Base-by-base conservation (phyloP, 2,797 vertebrate species). In the Microctenopoma lineatum region DNA sequence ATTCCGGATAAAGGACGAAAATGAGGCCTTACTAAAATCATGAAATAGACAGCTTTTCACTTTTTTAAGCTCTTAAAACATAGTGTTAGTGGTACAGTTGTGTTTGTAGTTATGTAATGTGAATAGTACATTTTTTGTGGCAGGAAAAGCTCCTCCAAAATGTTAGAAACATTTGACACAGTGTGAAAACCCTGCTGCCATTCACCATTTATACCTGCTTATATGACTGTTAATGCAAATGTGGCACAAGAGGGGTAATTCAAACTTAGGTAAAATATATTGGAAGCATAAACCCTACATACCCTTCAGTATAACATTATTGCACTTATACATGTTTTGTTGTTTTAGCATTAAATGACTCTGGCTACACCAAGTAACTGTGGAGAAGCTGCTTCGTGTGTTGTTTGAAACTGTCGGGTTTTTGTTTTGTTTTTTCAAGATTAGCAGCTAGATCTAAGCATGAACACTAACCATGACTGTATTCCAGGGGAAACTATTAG, bases 1-100 rank as follows among this genome's bases (percentile, higher is more conserved):
- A 53, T 60, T 39, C 15, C 16, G 15, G 36, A 53, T 10, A n/a
- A 75, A 75, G 36, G 26, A 50, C 13, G 55, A 73, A 71, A 74
- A 79, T 2, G 80, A 81, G 75, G 84, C 86, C 86, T 87, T 86
- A 85, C 5, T 59, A 11, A 66, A 71, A 66, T 79, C 48, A 60
- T 12, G 66, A 41, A 53, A 50, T 59, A 7, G n/a, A 45, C 27
- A 55, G 41, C 73, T 70, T 67, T 79, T 73, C 63, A 84, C 58
- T 54, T 86, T 84, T 84, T 63, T 71, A 78, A 66, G 55, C 72
- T 77, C 41, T 68, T 75, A 47, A 62, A 79, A 58, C 46, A 66
- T 55, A 29, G 15, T 38, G 16, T n/a, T 64, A 41, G 14, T 36
- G 1, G 11, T 75, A 41, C 66, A 70, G 70, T 78, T 72, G 5